A percentile compares a stretch with the other conserved stretches of the same genome.
phyloP scores from a whole-genome alignment of 2,797 vertebrate species.

The Luscinia luscinia region DNA sequence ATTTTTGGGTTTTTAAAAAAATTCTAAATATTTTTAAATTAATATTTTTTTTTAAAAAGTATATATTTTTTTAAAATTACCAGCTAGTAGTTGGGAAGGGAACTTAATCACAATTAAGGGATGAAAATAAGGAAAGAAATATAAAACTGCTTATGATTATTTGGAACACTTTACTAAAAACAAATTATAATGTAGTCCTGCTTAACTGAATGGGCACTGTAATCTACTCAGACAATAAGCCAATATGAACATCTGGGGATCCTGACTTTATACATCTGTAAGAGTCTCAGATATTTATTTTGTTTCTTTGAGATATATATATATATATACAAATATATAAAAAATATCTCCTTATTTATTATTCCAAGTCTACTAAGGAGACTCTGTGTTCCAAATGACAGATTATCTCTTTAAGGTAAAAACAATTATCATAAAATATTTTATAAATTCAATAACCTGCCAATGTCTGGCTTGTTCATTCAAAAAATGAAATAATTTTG shows the following conservation, averaged over 20 bases:
- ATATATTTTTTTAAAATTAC: not conserved
- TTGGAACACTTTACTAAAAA: not conserved
- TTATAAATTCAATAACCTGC: not conserved
- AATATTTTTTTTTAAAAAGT: fast-evolving
- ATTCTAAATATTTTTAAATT: not conserved
- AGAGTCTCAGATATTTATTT: not conserved
- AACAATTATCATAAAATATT: not conserved
- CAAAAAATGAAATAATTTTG: not conserved
- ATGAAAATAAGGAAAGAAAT: not conserved
- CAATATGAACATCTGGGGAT: not conserved
- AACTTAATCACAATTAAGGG: not conserved
- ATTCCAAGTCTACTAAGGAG: not conserved
- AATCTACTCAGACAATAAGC: not conserved
- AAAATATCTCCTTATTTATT: not conserved
- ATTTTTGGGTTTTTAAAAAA: not conserved
- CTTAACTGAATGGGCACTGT: not conserved
- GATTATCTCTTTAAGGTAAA: not conserved
- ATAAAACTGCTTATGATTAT: not conserved
- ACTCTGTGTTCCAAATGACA: not conserved
- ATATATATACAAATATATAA: not conserved
- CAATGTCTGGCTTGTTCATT: not conserved
- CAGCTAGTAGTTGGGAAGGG: not conserved
- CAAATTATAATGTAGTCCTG: not conserved
- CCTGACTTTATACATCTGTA: not conserved
- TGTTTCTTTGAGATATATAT: not conserved